Base-by-base conservation (phyloP, 2,113 vertebrate genomes). In the Otolemur garnettii region DNA sequence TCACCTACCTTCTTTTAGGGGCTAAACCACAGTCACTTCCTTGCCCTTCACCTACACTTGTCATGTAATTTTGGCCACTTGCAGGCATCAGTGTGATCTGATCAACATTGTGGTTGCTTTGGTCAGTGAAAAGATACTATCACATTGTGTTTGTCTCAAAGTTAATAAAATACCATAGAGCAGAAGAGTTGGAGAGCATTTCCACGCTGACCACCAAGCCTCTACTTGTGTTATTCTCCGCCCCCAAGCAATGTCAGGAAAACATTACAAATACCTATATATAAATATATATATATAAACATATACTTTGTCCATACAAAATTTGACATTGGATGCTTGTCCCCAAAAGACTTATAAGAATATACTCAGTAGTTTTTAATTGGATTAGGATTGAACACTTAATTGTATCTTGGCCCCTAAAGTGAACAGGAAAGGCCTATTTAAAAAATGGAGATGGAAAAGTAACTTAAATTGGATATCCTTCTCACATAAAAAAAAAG, bases 391-490 rank as follows among this genome's bases (percentile, higher is more conserved):
- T 59, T 59, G 30, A 90, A 68, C 8, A 35, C 14, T 81, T 85
- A 78, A 0, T 30, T 64, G 21, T 72, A 42, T 35, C 12, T 38
- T 90, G 55, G 38, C 72, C 57, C 86, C 90, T 77, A 68, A 7
- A 14, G 22, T 78, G 42, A 89, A 64, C 7, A 59, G 79, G 50
- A 71, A 71, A 53, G 83, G 60, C 6, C 74, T 90, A 0, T 86
- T 69, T 69, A 1, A 64, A 72, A 75, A 83, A 28, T 38, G 35
- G 35, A 84, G 30, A 75, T 92, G 57, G 53, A 17, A 10, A 91
- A 87, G 50, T 71, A 78, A 82, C 60, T 62, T 42, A 92, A 82
- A 94, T 69, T 96, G 62, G 87, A 80, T 53, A 17, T 30, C 68
- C 50, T 74, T 59, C 42, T 89, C 82, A 59, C 45, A 15, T 13